These are phyloP conservation scores for Pristiophorus japonicus DNA, from an alignment of 2,113 vertebrate genomes.

Conservation along the genomic window DNA sequence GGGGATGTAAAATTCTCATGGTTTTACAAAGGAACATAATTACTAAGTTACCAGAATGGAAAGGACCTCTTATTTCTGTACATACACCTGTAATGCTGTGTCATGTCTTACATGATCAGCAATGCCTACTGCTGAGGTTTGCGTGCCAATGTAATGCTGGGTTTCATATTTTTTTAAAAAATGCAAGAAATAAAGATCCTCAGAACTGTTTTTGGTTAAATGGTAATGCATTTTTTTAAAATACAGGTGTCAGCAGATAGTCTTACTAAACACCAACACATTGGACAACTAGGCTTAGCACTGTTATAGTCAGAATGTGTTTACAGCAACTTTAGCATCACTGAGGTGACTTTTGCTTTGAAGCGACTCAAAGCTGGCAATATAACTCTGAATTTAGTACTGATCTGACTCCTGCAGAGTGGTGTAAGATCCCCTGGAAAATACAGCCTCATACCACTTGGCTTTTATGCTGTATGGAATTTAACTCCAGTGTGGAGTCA, in stretches of 20 bases:
- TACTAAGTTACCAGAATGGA: slow-evolving; percentile 33
- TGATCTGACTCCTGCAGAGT: background rate
- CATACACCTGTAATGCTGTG: slow-evolving; percentile 33
- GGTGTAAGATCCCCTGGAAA: background rate
- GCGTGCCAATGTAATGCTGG: slow-evolving; percentile 37
- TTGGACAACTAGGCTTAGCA: background rate
- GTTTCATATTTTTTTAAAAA: slow-evolving; percentile 36
- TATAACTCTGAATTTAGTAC: background rate
- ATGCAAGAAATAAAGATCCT: slow-evolving; percentile 37
- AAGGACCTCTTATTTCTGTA: slow-evolving; percentile 37
- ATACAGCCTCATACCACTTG: background rate
- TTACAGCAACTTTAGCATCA: background rate
- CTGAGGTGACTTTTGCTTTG: background rate
- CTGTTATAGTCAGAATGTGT: no score
- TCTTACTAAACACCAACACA: background rate
- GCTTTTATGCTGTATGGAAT: background rate
- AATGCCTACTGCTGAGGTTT: slow-evolving; percentile 37
- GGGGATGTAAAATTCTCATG: slow-evolving; percentile 33
- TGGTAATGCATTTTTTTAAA: background rate
- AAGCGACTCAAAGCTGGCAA: background rate
- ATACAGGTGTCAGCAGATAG: background rate
- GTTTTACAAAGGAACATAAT: slow-evolving; percentile 33
- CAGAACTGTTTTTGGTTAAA: background rate
- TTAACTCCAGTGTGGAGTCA: background rate
- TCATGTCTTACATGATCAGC: slow-evolving; percentile 30